These are phyloP conservation scores for Helicoverpa assulta DNA, from an alignment of 2,888 invertebrate genomes.

Conservation along the genomic window DNA sequence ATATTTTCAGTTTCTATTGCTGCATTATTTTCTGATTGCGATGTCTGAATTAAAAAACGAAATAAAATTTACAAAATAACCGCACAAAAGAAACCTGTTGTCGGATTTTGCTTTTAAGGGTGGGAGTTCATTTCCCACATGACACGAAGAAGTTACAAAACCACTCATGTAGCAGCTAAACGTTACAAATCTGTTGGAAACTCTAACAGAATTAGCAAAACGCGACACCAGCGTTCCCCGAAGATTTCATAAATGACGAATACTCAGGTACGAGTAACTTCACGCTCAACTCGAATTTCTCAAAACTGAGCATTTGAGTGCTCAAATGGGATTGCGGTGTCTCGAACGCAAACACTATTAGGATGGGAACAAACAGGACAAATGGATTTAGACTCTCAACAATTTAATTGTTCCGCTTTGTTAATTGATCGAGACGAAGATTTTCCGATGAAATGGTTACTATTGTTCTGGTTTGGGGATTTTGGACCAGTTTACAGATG, in stretches of 20 bases:
- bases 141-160: slow-evolving; percentile 23
- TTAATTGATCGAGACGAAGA: slow-evolving; percentile 58
- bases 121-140: not conserved
- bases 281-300: slow-evolving; percentile 45
- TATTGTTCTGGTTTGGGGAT: slow-evolving; percentile 21
- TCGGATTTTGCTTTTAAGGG: not conserved
- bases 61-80: not conserved
- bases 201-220: slow-evolving; percentile 42
- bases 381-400: slow-evolving; percentile 67
- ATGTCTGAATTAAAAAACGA: too few species aligned
- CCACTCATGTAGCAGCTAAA: slow-evolving; percentile 34
- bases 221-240: slow-evolving; percentile 41
- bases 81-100: not conserved
- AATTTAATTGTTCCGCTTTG: slow-evolving; percentile 57
- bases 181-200: slow-evolving; percentile 39
- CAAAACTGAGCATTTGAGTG: slow-evolving; percentile 65
- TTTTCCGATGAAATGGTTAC: slow-evolving; percentile 35
- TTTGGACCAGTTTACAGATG: not conserved
- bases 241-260: slow-evolving; percentile 50
- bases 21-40: too few species aligned
- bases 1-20: not conserved
- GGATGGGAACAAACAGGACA: slow-evolving; percentile 59
- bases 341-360: slow-evolving; percentile 57
- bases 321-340: slow-evolving; percentile 73
- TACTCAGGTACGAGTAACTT: slow-evolving; percentile 37